Base-by-base conservation (phyloP, 1,140 invertebrate species). In the Lineus longissimus region DNA sequence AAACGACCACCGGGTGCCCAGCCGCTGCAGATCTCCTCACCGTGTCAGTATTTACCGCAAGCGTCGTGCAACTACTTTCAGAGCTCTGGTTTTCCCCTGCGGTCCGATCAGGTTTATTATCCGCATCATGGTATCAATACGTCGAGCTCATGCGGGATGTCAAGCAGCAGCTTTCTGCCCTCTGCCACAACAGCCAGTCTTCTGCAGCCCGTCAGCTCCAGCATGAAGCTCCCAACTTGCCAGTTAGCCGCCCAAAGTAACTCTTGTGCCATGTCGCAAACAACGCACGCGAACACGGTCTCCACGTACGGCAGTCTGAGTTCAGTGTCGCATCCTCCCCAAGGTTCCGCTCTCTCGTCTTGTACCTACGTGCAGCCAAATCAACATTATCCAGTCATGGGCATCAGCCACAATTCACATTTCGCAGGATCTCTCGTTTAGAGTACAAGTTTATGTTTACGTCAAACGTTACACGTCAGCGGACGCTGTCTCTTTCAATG, bases 31-130 rank as follows among this genome's bases (percentile, higher is more conserved):
- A 23, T 51, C n/a, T 27, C 25, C 4, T 7, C 47, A 51, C 47
- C 6, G n/a, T 51, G 47, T n/a, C 47, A 51, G 47, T 51, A 51
- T n/a, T 27, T 51, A n/a, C 47, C 47, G 47, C 47, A 51, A 51
- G 25, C n/a, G 9, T 51, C 47, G 4, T 51, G 47, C 25, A 23
- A 19, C 19, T 51, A 51, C 47, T 51, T 51, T 27, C 47, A 51
- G 47, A 23, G 19, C 19, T 51, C 47, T 23, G 19, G 19, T 9
- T 51, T 51, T n/a, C 47, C n/a, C 9, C 25, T 51, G 6, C 47
- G 47, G 4, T 6, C 6, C 47, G 47, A 51, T 51, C 47, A 51
- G n/a, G 25, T 51, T 19, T 51, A 51, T n/a, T 51, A 51, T 51
- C 47, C 47, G n/a, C 47, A 51, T 51, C 33, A 36, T 15, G 33